Evolutionary conservation across 2,113 vertebrate species (phyloP), one percentile per base, ranked within the genome.

Genomic region (Entelurus aequoreus): DNA sequence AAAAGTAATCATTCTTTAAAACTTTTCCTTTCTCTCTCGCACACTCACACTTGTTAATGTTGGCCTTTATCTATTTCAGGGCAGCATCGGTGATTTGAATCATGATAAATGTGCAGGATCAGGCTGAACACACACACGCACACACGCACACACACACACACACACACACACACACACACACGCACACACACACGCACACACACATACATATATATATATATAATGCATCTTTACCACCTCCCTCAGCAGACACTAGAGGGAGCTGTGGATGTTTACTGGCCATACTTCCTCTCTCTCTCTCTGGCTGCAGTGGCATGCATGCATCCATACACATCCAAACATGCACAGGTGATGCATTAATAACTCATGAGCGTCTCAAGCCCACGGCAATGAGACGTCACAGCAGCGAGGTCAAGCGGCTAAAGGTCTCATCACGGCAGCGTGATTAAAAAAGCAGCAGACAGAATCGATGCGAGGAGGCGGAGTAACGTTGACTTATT

Each of bases 251-350:
- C 79, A 76, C 84, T 86, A 82, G 87, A 86, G 81, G 86, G 83
- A 80, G 87, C 87, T 86, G 84, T 89, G 77, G 83, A 71, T 84
- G 74, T 89, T 80, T 75, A 36, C 46, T 21, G 75, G 46, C 48
- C 48, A 48, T 15, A 14, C 6, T 16, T 58, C 54, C 16, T 48
- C 54, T 57, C 28, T n/a, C 47, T 37, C 47, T 48, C 38, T 60
- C 36, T 28, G 49, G 52, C 15, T 65, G 19, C 56, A 78, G 65
- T 64, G 5, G 21, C 21, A 55, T 38, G 44, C 49, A 66, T n/a
- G 40, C 60, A 61, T 50, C 15, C 57, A 4, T 44, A 51, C 54
- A 60, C 69, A 63, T 13, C 71, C 56, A 57, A 67, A 74, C 69
- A 72, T 14, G 58, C 64, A 60, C 75, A 85, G 85, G 83, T 87